Conservation (phyloP, 2,797 vertebrate genomes). For the Sebastes steindachneri region DNA sequence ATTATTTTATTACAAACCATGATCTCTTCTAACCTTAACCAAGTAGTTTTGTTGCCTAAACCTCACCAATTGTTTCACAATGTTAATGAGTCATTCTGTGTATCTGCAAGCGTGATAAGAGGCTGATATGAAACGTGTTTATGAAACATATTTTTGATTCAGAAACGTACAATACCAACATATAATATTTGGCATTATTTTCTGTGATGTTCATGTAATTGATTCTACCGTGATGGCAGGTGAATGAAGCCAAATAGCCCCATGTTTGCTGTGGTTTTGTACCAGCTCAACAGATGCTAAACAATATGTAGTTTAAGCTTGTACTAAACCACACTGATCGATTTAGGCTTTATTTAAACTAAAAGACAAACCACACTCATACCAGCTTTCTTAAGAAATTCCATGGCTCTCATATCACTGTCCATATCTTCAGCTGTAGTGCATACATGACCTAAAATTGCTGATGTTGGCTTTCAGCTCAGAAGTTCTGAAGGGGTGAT, state of each 20-base stretch:
- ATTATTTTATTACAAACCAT: no score
- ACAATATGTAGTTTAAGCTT: background rate
- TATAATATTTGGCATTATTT: background rate
- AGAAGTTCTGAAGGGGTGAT: background rate
- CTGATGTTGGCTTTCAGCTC: slow-evolving; percentile 8
- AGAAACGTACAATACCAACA: background rate
- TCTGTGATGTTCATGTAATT: background rate
- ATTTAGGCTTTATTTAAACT: background rate
- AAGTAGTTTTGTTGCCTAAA: background rate
- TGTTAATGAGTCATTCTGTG: background rate
- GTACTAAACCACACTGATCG: background rate
- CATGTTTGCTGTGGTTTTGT: no score
- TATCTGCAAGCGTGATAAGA: background rate
- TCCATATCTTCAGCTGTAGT: background rate
- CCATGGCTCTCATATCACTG: background rate
- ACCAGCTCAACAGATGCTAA: background rate
- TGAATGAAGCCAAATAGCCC: background rate
- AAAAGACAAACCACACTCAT: background rate
- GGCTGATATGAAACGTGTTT: background rate
- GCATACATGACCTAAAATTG: background rate
- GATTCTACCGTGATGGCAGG: background rate
- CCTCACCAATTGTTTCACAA: background rate
- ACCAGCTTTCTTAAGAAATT: background rate
- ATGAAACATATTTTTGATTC: background rate
- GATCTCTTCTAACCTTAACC: background rate